phyloP scores from a whole-genome alignment of 2,113 vertebrate genomes.

The Lethenteron reissneri region DNA sequence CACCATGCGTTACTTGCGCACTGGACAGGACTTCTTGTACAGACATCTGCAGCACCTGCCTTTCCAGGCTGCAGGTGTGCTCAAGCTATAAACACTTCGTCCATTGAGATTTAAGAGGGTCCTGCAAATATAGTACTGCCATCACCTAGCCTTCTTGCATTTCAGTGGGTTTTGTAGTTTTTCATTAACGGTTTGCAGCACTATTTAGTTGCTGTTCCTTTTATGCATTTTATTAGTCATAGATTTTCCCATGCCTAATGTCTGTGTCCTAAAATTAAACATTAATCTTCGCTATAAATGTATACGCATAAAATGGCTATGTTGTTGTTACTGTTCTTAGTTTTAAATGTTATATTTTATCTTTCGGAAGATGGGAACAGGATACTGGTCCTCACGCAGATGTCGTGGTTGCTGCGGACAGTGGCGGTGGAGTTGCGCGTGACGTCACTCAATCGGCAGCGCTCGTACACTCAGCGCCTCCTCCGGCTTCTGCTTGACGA shows the following conservation, averaged over 20 bases:
- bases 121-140: too few relatives aligned
- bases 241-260: too few relatives aligned
- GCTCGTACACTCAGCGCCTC: slow-evolving; percentile 3
- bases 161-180: too few relatives aligned
- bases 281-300: too few relatives aligned
- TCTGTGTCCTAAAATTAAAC: too few relatives aligned
- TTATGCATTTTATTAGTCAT: too few relatives aligned
- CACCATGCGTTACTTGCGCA: slow-evolving; percentile 3
- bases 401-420: slow-evolving; percentile 4
- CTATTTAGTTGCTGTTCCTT: too few relatives aligned
- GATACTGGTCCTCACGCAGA: slow-evolving; percentile 1
- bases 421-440: slow-evolving; percentile 2
- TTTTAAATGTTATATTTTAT: background rate
- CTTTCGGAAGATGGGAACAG: background rate
- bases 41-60: slow-evolving; percentile 1
- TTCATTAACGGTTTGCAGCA: too few relatives aligned
- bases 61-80: slow-evolving; percentile 1
- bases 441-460: slow-evolving; percentile 2
- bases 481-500: background rate
- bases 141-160: too few relatives aligned
- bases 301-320: too few relatives aligned
- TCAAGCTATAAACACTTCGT: background rate
- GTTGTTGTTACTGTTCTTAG: too few relatives aligned
- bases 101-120: too few relatives aligned
- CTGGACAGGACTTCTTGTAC: slow-evolving; percentile 2